phyloP scores from a whole-genome alignment of 2,888 invertebrate species.

The Amiota mariae region DNA sequence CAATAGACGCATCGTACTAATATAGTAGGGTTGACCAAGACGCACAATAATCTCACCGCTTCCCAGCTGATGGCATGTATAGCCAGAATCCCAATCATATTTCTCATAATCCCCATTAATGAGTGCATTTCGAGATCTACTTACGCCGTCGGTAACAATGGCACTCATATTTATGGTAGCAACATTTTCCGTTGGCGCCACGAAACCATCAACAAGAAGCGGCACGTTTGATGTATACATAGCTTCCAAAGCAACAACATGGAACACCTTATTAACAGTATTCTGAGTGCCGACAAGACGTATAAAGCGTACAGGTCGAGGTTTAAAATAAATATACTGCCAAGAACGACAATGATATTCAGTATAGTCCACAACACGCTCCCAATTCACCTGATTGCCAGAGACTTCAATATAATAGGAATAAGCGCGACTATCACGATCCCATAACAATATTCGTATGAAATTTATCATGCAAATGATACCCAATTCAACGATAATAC shows the following conservation, averaged over 20 bases:
- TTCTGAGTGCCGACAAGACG: slow-evolving; percentile 92
- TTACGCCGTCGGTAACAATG: slow-evolving; percentile 96
- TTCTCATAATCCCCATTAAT: slow-evolving; percentile 95
- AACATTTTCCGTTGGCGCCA: slow-evolving; percentile 91
- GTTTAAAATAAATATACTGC: slow-evolving; percentile 95
- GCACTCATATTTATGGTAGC: slow-evolving; percentile 93
- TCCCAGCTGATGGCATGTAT: slow-evolving; percentile 97
- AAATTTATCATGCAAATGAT: slow-evolving; percentile 94
- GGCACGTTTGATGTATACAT: slow-evolving; percentile 86
- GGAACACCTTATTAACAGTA: slow-evolving; percentile 95
- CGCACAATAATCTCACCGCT: slow-evolving; percentile 96
- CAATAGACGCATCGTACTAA: slow-evolving; percentile 91
- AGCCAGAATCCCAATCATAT: slow-evolving; percentile 99
- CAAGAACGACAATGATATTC: slow-evolving; percentile 95
- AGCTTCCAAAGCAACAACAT: slow-evolving; percentile 94
- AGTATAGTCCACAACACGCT: slow-evolving; percentile 92
- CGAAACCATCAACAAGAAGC: slow-evolving; percentile 82
- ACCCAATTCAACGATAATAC: slow-evolving; percentile 89
- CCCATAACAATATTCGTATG: slow-evolving; percentile 94
- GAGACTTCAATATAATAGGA: slow-evolving; percentile 82
- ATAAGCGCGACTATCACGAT: slow-evolving; percentile 86
- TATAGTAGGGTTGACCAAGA: slow-evolving; percentile 95
- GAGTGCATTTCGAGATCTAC: slow-evolving; percentile 92
- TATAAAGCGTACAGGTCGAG: slow-evolving; percentile 89
- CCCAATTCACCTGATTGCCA: slow-evolving; percentile 96